These are phyloP conservation scores for Leucophenga varia DNA, from an alignment of 1,140 invertebrate genomes.

Conservation along the genomic window DNA sequence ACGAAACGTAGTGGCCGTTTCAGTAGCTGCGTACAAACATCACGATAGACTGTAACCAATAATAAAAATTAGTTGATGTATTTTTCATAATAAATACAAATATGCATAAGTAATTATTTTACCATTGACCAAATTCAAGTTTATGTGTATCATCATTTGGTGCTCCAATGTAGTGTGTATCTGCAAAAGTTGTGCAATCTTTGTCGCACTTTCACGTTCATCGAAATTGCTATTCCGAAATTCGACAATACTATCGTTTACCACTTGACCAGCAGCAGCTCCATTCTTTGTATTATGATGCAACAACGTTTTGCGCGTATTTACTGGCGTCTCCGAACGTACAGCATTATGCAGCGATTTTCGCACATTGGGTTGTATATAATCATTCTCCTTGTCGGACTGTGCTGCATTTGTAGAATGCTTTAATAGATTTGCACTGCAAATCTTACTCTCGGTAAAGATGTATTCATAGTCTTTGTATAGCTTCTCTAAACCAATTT, in stretches of 20 bases:
- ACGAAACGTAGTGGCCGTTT: conserved; percentile 26
- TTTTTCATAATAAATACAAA: neutral
- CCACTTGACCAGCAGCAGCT: conserved; percentile 21
- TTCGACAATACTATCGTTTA: conserved; percentile 27
- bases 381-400: conserved; percentile 2
- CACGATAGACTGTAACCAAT: conserved; percentile 42
- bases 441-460: conserved; percentile 49
- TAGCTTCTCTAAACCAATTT: conserved; percentile 52
- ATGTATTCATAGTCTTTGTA: conserved; percentile 54
- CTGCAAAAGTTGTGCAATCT: conserved; percentile 43
- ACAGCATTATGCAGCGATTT: conserved; percentile 50
- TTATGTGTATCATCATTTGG: conserved; percentile 46
- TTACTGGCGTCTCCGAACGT: conserved; percentile 9
- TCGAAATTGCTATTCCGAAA: conserved; percentile 52
- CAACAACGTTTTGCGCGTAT: conserved; percentile 39
- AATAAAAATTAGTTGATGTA: no score
- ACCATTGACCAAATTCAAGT: conserved; percentile 51
- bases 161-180: conserved; percentile 50
- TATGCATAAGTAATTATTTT: neutral
- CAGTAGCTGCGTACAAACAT: conserved; percentile 39
- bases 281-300: conserved; percentile 26
- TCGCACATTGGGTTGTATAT: conserved; percentile 37
- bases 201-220: conserved; percentile 30
- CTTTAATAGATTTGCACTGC: conserved; percentile 35
- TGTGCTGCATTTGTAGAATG: conserved; percentile 1